phyloP scores from a whole-genome alignment of 2,888 invertebrate species.

The Alentia gelatinosa region DNA sequence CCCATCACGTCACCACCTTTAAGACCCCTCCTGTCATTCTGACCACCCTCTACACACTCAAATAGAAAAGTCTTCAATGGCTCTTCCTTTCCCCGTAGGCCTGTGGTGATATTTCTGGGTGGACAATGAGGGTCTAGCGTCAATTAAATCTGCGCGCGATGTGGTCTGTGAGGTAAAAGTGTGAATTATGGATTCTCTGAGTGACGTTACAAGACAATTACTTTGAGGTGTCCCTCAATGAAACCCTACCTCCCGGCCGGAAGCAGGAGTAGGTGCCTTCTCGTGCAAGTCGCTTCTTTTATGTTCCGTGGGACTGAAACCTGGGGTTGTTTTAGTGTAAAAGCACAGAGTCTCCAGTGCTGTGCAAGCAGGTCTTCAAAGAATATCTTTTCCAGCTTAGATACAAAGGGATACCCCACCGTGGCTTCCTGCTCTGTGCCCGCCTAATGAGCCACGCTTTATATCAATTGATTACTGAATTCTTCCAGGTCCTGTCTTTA shows the following conservation, averaged over 20 bases:
- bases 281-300: too few species aligned
- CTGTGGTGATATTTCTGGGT: too few species aligned
- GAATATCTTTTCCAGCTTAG: not conserved
- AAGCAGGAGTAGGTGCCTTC: too few species aligned
- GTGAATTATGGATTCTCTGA: not conserved
- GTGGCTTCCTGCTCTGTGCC: not conserved
- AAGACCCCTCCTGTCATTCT: not conserved
- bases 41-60: too few species aligned
- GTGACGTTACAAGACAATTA: not conserved
- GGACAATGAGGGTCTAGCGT: too few species aligned
- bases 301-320: too few species aligned
- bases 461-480: constrained; percentile 1
- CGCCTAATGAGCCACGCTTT: not conserved
- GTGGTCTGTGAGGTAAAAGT: not conserved
- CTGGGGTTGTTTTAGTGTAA: too few species aligned
- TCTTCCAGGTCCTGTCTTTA: not conserved
- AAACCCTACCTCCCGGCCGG: not conserved
- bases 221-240: not conserved
- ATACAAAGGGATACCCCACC: not conserved
- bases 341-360: too few species aligned
- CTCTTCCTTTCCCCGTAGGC: too few species aligned
- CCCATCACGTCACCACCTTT: not conserved
- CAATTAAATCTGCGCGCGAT: too few species aligned
- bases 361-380: too few species aligned
- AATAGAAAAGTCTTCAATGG: too few species aligned